These are phyloP conservation scores for Alethe castanea DNA, from an alignment of 2,113 vertebrate species.

Conservation along the genomic window DNA sequence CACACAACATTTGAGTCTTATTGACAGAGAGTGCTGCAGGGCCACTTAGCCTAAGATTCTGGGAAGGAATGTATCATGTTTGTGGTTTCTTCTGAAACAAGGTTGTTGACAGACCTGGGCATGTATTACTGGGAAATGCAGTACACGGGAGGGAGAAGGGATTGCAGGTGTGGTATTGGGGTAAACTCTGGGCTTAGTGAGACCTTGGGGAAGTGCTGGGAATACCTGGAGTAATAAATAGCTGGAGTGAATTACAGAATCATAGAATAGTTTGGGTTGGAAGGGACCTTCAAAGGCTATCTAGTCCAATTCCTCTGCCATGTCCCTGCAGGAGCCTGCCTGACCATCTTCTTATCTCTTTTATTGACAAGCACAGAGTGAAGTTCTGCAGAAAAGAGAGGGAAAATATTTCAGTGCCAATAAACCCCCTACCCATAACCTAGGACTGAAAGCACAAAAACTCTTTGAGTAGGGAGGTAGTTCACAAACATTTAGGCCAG, in stretches of 20 bases:
- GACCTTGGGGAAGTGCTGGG: fast-evolving
- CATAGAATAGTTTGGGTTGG: background rate
- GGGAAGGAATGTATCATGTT: background rate
- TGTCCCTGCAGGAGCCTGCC: background rate
- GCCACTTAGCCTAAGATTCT: background rate
- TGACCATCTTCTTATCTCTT: background rate
- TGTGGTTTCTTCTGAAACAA: background rate
- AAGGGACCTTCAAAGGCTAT: background rate
- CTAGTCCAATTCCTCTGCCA: background rate
- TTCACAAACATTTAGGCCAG: background rate
- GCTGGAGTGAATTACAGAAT: background rate
- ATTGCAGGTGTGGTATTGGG: background rate
- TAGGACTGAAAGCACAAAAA: background rate
- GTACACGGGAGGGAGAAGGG: background rate
- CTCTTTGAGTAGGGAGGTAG: background rate
- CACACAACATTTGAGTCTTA: background rate
- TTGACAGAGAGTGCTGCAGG: background rate
- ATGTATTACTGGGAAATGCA: background rate
- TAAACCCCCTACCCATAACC: background rate
- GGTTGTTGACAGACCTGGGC: background rate
- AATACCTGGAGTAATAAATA: background rate
- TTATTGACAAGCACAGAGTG: background rate
- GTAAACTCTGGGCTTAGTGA: background rate
- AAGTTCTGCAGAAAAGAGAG: background rate
- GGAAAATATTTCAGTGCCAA: background rate